Percentiles rank a stretch among this genome's conserved stretches.
Conservation (phyloP, 2,797 vertebrate species). For the Catamblyrhynchus diadema region DNA sequence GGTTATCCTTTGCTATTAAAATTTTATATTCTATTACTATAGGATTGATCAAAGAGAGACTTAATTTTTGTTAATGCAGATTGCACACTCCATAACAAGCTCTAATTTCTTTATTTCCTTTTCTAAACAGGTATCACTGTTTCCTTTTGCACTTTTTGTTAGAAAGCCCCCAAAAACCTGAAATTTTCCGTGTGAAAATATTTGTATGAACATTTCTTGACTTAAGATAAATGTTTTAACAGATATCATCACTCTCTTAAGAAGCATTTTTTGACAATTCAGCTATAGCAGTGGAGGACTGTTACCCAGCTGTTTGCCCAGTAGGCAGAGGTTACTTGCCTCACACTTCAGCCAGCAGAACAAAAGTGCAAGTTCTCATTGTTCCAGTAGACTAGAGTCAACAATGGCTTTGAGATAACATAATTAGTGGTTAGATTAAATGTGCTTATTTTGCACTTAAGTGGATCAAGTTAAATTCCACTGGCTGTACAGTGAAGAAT, state of each 20-base stretch:
- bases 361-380: not conserved
- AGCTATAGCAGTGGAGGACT: fast-evolving
- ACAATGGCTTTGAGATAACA: not conserved
- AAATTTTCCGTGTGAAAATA: not conserved
- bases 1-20: not conserved
- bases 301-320: not conserved
- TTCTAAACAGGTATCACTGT: not conserved
- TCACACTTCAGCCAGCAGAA: not conserved
- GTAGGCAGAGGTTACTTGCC: not conserved
- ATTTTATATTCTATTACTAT: not conserved
- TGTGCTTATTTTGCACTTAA: not conserved
- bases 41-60: not conserved
- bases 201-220: not conserved
- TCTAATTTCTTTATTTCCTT: not conserved
- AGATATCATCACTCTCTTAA: not conserved
- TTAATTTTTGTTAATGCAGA: not conserved
- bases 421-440: not conserved
- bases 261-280: not conserved
- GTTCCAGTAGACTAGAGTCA: not conserved
- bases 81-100: not conserved
- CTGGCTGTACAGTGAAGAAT: not conserved
- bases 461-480: not conserved
- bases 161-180: not conserved
- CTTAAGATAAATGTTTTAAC: not conserved
- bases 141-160: not conserved